A percentile compares a stretch with the other conserved stretches of the same genome.
Evolutionary conservation across 1,140 invertebrate species (phyloP).

Genomic region (Hestina assimilis): DNA sequence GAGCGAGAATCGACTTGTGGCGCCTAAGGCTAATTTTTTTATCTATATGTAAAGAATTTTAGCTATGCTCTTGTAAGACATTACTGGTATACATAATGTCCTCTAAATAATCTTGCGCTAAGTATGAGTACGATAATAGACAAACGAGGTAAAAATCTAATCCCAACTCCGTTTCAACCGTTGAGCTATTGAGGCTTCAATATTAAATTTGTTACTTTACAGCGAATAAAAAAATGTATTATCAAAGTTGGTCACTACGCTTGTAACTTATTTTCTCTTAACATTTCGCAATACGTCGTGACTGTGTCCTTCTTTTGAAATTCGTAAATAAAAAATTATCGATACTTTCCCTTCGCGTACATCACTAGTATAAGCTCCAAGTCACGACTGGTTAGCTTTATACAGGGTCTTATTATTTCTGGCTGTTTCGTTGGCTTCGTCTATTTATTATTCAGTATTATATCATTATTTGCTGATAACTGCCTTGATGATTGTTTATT

Average conservation of each 20-base stretch:
- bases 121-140: too few species aligned
- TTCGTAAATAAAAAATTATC: conserved; percentile 19
- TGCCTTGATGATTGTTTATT: background rate
- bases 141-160: background rate
- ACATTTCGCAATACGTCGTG: too few species aligned
- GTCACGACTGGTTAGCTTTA: conserved; percentile 66
- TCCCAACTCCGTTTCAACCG: background rate
- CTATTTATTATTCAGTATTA: conserved; percentile 51
- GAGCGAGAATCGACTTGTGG: background rate
- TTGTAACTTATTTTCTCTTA: too few species aligned
- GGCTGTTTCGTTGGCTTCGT: conserved; percentile 39
- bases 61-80: too few species aligned
- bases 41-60: too few species aligned
- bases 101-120: too few species aligned
- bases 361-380: conserved; percentile 49
- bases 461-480: conserved; percentile 29
- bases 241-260: too few species aligned
- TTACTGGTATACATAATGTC: too few species aligned
- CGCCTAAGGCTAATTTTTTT: too few species aligned
- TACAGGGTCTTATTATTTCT: conserved; percentile 61
- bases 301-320: background rate
- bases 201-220: background rate
- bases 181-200: background rate
- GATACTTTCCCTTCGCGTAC: conserved; percentile 23
- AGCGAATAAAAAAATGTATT: too few species aligned